A percentile compares a stretch with the other conserved stretches of the same genome.
Evolutionary conservation across 2,113 vertebrate genomes (phyloP).

Genomic region (Anthoscopus minutus): DNA sequence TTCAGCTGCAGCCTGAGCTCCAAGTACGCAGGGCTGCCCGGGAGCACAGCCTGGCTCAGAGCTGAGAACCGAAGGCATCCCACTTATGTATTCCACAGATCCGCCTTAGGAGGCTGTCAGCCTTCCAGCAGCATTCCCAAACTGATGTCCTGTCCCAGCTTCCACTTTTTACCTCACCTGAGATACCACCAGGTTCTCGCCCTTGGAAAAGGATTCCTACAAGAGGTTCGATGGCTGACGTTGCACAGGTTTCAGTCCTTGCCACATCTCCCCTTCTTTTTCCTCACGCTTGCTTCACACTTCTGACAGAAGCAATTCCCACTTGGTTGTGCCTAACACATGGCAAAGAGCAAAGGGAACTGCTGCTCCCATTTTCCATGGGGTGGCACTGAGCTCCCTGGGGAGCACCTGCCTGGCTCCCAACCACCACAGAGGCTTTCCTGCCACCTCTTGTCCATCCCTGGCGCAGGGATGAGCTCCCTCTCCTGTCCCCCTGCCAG

Average conservation of each 20-base stretch:
- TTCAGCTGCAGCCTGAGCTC: neutral
- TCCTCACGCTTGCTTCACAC: neutral
- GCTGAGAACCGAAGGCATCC: neutral
- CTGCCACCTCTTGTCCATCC: neutral
- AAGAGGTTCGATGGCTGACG: neutral
- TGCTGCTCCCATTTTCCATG: no score
- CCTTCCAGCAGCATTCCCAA: neutral
- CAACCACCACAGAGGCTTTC: neutral
- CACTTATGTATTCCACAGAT: neutral
- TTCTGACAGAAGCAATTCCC: neutral
- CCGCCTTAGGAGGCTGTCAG: neutral
- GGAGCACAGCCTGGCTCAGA: neutral
- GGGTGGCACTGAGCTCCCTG: neutral
- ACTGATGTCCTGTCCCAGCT: neutral
- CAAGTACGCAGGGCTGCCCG: accelerated
- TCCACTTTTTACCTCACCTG: neutral
- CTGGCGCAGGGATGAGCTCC: neutral
- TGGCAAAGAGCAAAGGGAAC: neutral
- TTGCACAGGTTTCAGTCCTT: neutral
- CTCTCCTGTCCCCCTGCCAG: neutral
- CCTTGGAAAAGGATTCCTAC: neutral
- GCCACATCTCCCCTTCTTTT: neutral
- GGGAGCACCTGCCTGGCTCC: neutral
- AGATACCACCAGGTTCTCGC: neutral
- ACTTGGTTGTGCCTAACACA: neutral